Conservation (phyloP, 2,797 vertebrate genomes). For the Phataginus tricuspis region DNA sequence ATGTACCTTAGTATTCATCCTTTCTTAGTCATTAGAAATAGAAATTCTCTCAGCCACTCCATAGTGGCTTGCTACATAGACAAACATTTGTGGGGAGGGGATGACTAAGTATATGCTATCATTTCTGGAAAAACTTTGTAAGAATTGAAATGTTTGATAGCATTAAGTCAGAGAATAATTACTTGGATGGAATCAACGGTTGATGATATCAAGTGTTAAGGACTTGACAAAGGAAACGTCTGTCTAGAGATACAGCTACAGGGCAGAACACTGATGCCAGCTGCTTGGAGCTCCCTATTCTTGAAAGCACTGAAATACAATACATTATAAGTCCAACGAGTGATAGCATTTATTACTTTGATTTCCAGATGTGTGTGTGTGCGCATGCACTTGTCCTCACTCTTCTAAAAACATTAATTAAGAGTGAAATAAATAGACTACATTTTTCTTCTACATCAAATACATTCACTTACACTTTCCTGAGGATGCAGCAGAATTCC, state of each 20-base stretch:
- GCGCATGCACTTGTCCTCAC: accelerated
- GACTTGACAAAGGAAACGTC: background rate
- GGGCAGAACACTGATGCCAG: background rate
- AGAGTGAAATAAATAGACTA: background rate
- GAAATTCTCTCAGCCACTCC: background rate
- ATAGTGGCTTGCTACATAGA: background rate
- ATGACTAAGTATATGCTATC: background rate
- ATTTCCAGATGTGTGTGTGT: background rate
- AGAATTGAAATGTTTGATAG: background rate
- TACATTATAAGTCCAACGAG: background rate
- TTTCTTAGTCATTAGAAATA: background rate
- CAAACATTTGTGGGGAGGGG: background rate
- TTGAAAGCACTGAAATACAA: background rate
- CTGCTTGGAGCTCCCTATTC: background rate
- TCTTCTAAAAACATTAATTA: background rate
- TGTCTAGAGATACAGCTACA: background rate
- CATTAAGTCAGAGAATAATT: background rate
- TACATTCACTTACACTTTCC: background rate
- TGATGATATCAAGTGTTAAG: background rate
- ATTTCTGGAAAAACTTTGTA: background rate
- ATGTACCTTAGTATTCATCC: background rate
- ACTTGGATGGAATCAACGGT: background rate
- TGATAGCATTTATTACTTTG: background rate
- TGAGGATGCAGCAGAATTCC: background rate
- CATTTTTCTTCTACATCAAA: background rate